Evolutionary conservation across 2,888 invertebrate species (phyloP), one percentile per base, ranked within the genome.

Genomic region (Lymantria monacha): DNA sequence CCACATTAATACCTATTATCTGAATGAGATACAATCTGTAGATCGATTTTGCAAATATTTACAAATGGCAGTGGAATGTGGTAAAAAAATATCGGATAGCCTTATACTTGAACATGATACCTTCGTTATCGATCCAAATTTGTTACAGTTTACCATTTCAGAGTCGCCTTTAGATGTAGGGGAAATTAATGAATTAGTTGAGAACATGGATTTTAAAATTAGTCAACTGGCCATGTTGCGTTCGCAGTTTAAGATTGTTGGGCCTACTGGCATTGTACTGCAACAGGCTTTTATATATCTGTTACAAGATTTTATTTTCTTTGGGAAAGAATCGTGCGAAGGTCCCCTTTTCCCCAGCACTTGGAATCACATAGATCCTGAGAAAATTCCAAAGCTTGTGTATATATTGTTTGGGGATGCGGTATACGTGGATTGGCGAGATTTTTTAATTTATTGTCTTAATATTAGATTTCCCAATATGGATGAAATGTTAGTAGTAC

Each of bases 401-500:
- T 73, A 72, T 46, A 61, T 74, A 36, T 55, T 94, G 12, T 95
- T 93, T 70, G 93, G 93, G 0, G 86, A 92, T 42, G 85, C 87
- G 0, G 90, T 89, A 9, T 92, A 92, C 56, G 68, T 94, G 9
- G 93, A 94, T 65, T 95, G 95, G 95, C 92, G 92, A 66, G 94
- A 95, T 73, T 95, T 95, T 66, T 79, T 95, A 10, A 83, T 95
- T 58, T 92, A 92, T 66, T 93, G 93, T 68, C 72, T 94, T 33
- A 87, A 92, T 62, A 69, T 94, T 9, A 79, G 83, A 42, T 92
- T 85, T 72, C 94, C 95, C 0, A 89, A 79, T 0, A 76, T 90
- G 33, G 83, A 87, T 1, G 92, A 94, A 59, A 71, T 95, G 49
- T 69, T 94, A 41, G 70, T 83, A 12, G 59, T 90, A 9, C 90